These are phyloP conservation scores for Elymnias hypermnestra DNA, from an alignment of 1,140 invertebrate genomes.

Conservation along the genomic window DNA sequence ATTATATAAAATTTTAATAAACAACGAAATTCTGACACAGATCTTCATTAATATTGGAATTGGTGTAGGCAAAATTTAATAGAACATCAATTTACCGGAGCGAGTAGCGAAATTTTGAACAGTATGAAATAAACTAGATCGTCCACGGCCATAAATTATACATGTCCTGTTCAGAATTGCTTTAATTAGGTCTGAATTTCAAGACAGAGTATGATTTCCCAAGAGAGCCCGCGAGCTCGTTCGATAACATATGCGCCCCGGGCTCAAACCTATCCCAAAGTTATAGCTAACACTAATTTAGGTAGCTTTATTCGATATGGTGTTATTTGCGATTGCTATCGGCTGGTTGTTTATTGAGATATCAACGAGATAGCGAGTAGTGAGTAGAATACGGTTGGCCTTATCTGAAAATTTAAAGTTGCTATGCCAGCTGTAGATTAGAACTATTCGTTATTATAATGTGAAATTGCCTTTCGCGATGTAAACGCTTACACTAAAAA, in stretches of 20 bases:
- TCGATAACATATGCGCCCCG: constrained; percentile 14
- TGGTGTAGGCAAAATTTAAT: background rate
- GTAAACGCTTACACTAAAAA: too few relatives aligned
- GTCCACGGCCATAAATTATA: constrained; percentile 16
- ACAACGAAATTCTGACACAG: too few relatives aligned
- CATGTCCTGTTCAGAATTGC: constrained; percentile 25
- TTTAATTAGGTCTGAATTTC: constrained; percentile 34
- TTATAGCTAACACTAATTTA: constrained; percentile 18
- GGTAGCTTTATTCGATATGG: constrained; percentile 11
- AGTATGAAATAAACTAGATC: background rate
- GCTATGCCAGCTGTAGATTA: too few relatives aligned
- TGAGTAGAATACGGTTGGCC: too few relatives aligned
- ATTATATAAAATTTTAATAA: too few relatives aligned
- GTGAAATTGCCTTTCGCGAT: too few relatives aligned
- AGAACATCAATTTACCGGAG: background rate
- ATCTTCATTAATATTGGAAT: too few relatives aligned
- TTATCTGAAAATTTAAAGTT: too few relatives aligned
- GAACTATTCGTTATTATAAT: too few relatives aligned
- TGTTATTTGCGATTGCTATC: constrained; percentile 7
- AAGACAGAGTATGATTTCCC: constrained; percentile 36
- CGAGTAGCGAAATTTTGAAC: too few relatives aligned
- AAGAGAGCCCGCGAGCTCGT: constrained; percentile 12
- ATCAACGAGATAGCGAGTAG: background rate
- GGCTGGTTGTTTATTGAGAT: constrained; percentile 2
- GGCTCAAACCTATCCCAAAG: constrained; percentile 10